Conservation (phyloP, 2,797 vertebrate genomes). For the Hyperoplus immaculatus region DNA sequence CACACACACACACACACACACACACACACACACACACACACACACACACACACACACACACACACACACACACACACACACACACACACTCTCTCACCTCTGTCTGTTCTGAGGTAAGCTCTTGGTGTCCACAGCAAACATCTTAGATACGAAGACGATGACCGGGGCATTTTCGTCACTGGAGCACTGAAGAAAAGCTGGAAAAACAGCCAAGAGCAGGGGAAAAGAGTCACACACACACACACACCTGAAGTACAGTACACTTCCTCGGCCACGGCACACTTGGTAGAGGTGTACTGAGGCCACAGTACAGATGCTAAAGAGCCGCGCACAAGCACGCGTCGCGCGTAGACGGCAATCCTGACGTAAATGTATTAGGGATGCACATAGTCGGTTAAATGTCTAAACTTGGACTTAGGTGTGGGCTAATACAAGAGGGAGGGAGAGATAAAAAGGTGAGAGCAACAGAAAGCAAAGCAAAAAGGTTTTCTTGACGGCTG, state of each 20-base stretch:
- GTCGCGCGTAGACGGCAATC: too few species aligned
- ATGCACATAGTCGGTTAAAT: too few species aligned
- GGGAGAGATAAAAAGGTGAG: too few species aligned
- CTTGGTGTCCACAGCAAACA: constrained; percentile 94
- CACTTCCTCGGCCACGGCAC: background rate
- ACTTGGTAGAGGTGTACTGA: too few species aligned
- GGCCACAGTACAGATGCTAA: too few species aligned
- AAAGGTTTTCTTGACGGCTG: too few species aligned
- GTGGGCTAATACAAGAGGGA: too few species aligned
- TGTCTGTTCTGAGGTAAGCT: constrained; percentile 91
- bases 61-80: background rate
- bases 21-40: too few species aligned
- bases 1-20: constrained; percentile 71
- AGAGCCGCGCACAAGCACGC: too few species aligned
- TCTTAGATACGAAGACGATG: constrained; percentile 97
- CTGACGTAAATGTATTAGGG: too few species aligned
- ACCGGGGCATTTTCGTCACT: constrained; percentile 88
- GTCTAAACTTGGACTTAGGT: too few species aligned
- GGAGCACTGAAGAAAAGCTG: constrained; percentile 94
- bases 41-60: background rate
- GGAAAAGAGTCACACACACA: background rate
- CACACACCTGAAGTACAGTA: background rate
- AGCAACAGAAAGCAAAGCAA: too few species aligned
- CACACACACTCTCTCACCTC: constrained; percentile 82
- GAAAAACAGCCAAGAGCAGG: background rate